A percentile compares a stretch with the other conserved stretches of the same genome.
Conservation (phyloP, 92 coral and sea anemone species). For the Zoanthus sociatus region DNA sequence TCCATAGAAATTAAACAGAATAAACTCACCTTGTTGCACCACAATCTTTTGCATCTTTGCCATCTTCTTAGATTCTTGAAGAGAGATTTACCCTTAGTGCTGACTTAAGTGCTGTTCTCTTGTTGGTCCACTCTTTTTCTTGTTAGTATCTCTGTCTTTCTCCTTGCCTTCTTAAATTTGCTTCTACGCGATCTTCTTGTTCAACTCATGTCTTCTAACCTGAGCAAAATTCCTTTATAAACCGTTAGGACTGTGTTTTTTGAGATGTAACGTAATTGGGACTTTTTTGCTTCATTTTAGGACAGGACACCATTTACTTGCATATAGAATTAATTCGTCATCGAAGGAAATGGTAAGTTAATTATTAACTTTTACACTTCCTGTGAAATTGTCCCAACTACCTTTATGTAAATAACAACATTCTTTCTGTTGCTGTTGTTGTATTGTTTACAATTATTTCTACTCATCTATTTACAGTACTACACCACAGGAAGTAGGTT, state of each 20-base stretch:
- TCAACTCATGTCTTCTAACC: not conserved
- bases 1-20: no score
- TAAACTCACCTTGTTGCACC: no score
- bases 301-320: not conserved
- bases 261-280: slow-evolving; percentile 13
- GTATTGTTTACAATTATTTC: not conserved
- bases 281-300: not conserved
- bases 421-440: not conserved
- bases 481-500: not conserved
- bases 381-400: not conserved
- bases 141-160: not conserved
- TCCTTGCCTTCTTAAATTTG: not conserved
- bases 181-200: not conserved
- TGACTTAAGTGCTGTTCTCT: no score
- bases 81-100: no score
- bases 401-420: not conserved
- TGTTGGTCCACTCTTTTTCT: not conserved
- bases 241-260: slow-evolving; percentile 14
- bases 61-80: no score
- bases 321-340: not conserved
- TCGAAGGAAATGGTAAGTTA: not conserved
- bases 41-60: no score
- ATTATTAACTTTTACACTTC: slow-evolving; percentile 1
- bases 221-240: slow-evolving; percentile 14
- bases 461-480: not conserved